A percentile compares a stretch with the other conserved stretches of the same genome.
phyloP scores from a whole-genome alignment of 2,797 vertebrate genomes.

The Hirundo rustica region DNA sequence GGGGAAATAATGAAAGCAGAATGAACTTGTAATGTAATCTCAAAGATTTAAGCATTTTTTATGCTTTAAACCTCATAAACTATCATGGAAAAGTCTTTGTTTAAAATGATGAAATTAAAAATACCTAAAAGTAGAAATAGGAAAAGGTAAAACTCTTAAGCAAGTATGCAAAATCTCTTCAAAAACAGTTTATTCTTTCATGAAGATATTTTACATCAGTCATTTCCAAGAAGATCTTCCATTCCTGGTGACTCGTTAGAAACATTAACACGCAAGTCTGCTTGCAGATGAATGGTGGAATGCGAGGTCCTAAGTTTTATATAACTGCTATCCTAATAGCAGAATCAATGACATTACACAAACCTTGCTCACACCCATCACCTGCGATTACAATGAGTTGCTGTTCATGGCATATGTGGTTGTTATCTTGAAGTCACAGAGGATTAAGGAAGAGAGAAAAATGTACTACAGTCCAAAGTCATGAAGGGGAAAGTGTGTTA shows the following conservation, averaged over 20 bases:
- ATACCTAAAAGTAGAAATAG: neutral
- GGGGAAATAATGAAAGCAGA: neutral
- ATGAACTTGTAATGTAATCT: neutral
- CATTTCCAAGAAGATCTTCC: neutral
- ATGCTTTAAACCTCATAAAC: neutral
- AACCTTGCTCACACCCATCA: constrained; percentile 42
- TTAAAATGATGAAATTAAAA: neutral
- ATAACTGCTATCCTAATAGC: constrained; percentile 22
- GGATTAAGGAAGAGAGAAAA: constrained; percentile 67
- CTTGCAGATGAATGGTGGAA: neutral
- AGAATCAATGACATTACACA: constrained; percentile 61
- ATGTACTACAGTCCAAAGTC: constrained; percentile 46
- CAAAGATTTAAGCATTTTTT: neutral
- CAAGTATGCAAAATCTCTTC: neutral
- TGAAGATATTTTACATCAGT: neutral
- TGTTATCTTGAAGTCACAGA: constrained; percentile 63
- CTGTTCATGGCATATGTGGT: constrained; percentile 43
- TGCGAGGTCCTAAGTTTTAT: neutral
- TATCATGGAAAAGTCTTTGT: neutral
- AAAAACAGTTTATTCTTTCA: neutral
- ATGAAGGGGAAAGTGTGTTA: constrained; percentile 57
- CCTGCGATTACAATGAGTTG: constrained; percentile 49
- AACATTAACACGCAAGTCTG: neutral
- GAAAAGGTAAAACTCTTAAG: neutral
- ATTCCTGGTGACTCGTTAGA: neutral